Percentiles rank a stretch among this genome's conserved stretches.
Conservation (phyloP, 1,140 invertebrate genomes). For the Melitaea cinxia region DNA sequence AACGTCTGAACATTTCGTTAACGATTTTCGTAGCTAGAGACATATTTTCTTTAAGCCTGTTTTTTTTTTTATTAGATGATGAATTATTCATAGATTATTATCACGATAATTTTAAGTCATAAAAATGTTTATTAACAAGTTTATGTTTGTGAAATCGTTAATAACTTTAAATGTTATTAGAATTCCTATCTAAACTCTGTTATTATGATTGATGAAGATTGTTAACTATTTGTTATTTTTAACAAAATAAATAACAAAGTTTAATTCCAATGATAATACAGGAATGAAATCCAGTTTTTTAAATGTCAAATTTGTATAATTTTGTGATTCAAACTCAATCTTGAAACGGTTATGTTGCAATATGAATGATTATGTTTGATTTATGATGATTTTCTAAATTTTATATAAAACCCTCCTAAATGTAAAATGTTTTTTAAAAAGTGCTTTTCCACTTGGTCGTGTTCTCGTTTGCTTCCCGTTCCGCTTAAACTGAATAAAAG, state of each 20-base stretch:
- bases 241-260: too few relatives aligned
- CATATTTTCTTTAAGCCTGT: background rate
- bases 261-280: too few relatives aligned
- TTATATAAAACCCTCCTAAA: background rate
- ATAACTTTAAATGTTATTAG: background rate
- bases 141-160: background rate
- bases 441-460: slow-evolving; percentile 8
- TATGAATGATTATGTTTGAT: too few relatives aligned
- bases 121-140: background rate
- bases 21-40: background rate
- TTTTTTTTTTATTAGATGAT: background rate
- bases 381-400: background rate
- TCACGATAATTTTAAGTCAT: background rate
- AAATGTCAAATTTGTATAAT: too few relatives aligned
- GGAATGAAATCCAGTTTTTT: too few relatives aligned
- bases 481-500: slow-evolving; percentile 43
- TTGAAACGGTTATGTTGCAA: too few relatives aligned
- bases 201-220: too few relatives aligned
- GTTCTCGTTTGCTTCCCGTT: slow-evolving; percentile 13
- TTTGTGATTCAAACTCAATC: too few relatives aligned
- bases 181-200: too few relatives aligned
- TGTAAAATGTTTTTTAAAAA: slow-evolving; percentile 8
- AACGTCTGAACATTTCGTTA: slow-evolving; percentile 19
- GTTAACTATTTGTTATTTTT: too few relatives aligned
- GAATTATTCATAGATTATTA: background rate